phyloP scores from a whole-genome alignment of 2,797 vertebrate genomes.

The Gila robusta region DNA sequence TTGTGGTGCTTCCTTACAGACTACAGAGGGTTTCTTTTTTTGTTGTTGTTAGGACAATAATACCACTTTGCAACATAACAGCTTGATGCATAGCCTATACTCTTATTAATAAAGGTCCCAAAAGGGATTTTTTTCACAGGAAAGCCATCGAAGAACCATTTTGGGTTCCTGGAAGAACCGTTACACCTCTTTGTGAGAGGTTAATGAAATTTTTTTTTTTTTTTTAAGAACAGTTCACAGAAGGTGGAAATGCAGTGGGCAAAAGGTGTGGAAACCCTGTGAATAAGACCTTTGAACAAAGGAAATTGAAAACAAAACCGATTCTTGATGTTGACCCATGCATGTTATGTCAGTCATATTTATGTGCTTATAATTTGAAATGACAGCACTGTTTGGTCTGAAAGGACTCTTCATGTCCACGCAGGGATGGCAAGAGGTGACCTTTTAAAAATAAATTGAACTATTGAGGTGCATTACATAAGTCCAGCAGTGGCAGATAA shows the following conservation, averaged over 20 bases:
- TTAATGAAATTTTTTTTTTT: no score
- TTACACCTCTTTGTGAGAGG: no score
- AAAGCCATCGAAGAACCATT: no score
- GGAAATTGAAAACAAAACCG: not conserved
- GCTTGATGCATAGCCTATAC: not conserved
- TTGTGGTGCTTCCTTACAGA: not conserved
- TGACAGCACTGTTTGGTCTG: not conserved
- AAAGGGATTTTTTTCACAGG: not conserved
- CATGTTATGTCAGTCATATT: not conserved
- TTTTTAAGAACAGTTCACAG: no score
- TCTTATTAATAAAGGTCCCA: not conserved
- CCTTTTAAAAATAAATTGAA: conserved; percentile 14
- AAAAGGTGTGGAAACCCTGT: not conserved
- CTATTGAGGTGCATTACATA: conserved; percentile 11
- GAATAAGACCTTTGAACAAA: not conserved
- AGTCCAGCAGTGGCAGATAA: conserved; percentile 48
- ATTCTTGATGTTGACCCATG: not conserved
- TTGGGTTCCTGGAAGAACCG: no score
- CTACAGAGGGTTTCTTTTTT: not conserved
- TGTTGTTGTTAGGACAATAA: not conserved
- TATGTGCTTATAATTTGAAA: conserved; percentile 1
- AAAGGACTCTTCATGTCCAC: not conserved
- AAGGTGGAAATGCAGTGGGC: not conserved
- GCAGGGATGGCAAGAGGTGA: not conserved
- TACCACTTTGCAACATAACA: not conserved